Conservation (phyloP, 2,888 invertebrate genomes). For the Trachelus stipa region DNA sequence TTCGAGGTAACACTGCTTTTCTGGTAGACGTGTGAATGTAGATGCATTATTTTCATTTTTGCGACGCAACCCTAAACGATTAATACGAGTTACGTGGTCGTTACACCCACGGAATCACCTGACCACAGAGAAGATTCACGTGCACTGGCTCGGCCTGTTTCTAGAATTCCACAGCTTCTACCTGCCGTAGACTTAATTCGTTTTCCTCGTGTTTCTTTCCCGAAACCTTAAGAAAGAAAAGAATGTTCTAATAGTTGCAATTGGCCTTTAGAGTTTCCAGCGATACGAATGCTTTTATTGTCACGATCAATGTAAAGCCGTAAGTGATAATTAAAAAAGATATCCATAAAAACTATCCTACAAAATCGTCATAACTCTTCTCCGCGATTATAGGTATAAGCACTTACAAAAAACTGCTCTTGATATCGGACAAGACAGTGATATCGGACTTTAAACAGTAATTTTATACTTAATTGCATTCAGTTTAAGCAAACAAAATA, state of each 20-base stretch:
- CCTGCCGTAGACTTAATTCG: neutral
- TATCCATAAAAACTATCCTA: neutral
- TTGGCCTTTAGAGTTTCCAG: neutral
- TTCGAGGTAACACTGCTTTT: neutral
- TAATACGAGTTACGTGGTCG: slow-evolving; percentile 13
- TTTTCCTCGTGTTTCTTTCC: neutral
- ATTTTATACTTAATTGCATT: neutral
- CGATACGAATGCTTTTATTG: neutral
- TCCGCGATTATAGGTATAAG: neutral
- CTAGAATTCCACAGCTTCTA: slow-evolving; percentile 2
- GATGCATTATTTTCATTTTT: neutral
- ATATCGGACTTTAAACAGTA: neutral
- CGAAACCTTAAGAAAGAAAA: neutral
- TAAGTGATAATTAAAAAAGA: neutral
- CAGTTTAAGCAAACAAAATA: neutral
- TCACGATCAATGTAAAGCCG: neutral
- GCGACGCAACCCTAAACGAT: slow-evolving; percentile 10
- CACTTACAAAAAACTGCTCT: neutral
- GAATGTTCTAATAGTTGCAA: neutral
- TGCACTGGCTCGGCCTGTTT: neutral
- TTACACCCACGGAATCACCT: slow-evolving; percentile 17
- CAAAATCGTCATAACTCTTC: neutral
- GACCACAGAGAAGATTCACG: neutral
- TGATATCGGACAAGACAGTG: too few relatives aligned
- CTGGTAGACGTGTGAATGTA: neutral